These are phyloP conservation scores for Corythornis cristatus DNA, from an alignment of 2,113 vertebrate genomes.

Conservation along the genomic window DNA sequence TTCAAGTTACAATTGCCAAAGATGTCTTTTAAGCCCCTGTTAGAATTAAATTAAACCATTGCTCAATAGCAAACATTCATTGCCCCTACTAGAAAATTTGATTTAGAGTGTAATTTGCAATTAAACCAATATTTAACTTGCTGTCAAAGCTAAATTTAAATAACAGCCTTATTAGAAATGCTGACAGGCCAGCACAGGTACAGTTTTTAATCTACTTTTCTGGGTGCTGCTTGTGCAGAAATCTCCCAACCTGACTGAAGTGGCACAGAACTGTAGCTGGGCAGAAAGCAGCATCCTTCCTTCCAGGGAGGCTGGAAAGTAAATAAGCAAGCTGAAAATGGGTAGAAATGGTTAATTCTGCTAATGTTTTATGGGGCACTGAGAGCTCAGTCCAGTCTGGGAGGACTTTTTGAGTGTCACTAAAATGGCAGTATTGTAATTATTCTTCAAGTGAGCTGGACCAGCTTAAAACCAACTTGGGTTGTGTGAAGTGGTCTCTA, in stretches of 20 bases:
- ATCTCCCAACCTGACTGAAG: background rate
- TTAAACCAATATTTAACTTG: slow-evolving; percentile 69
- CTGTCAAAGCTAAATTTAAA: slow-evolving; percentile 31
- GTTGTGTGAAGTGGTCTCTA: background rate
- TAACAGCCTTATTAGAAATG: slow-evolving; percentile 2
- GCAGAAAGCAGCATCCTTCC: background rate
- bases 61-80: slow-evolving; percentile 43
- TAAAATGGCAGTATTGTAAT: background rate
- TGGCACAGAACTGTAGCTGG: background rate
- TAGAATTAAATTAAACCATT: slow-evolving; percentile 72
- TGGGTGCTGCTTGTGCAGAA: background rate
- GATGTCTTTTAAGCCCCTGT: slow-evolving; percentile 52
- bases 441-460: background rate
- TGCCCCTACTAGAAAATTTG: slow-evolving; percentile 44
- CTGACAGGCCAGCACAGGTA: background rate
- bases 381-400: background rate
- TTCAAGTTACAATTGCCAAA: slow-evolving; percentile 23
- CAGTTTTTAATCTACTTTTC: background rate
- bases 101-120: slow-evolving; percentile 56
- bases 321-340: background rate
- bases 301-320: background rate
- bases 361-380: background rate
- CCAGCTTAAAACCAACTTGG: background rate
- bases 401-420: background rate
- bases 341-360: background rate